Conservation (phyloP, 1,140 invertebrate genomes). For the Procambarus virginalis region DNA sequence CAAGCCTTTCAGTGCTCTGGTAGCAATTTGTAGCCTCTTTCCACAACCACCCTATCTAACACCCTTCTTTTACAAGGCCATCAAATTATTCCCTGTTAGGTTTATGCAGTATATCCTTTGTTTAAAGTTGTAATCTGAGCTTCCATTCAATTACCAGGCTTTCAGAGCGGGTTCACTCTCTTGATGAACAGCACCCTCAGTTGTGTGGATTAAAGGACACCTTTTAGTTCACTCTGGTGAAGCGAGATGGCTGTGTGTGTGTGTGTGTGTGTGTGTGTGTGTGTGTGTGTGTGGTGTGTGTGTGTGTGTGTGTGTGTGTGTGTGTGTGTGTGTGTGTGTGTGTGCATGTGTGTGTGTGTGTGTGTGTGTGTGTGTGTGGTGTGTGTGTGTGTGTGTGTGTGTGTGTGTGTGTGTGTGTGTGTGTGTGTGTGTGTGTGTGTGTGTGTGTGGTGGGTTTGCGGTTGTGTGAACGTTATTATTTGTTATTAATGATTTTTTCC, state of each 20-base stretch:
- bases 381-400: too few species aligned
- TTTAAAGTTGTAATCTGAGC: conserved; percentile 21
- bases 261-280: too few species aligned
- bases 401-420: too few species aligned
- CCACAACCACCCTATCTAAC: conserved; percentile 7
- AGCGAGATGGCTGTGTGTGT: background rate
- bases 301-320: too few species aligned
- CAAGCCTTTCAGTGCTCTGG: background rate
- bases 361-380: too few species aligned
- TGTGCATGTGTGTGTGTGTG: too few species aligned
- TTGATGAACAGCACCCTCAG: background rate
- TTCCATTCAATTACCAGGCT: conserved; percentile 26
- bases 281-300: too few species aligned
- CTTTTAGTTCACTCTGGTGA: background rate
- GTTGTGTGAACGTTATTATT: too few species aligned
- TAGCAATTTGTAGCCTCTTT: conserved; percentile 1
- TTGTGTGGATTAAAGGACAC: background rate
- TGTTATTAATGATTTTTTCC: too few species aligned
- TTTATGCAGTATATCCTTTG: conserved; percentile 31
- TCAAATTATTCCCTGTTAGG: conserved; percentile 20
- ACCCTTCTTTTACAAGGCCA: conserved; percentile 9
- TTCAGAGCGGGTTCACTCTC: background rate
- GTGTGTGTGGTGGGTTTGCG: too few species aligned
- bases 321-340: too few species aligned
- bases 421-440: too few species aligned